phyloP scores from a whole-genome alignment of 1,140 invertebrate genomes.

The Heliconius melpomene region DNA sequence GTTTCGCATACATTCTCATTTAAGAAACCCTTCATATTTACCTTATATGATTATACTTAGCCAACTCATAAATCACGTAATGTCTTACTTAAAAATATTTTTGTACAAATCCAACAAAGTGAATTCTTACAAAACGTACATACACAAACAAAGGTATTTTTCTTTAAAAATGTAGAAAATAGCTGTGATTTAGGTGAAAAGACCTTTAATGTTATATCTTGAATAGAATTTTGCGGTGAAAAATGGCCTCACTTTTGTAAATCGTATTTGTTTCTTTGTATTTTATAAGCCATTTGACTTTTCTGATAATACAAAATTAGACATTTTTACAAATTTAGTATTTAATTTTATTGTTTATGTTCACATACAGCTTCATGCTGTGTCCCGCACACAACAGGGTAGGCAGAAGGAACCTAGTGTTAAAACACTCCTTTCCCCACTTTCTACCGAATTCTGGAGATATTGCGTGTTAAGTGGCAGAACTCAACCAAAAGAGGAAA shows the following conservation, averaged over 20 bases:
- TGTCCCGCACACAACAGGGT: no score
- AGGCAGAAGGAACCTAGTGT: no score
- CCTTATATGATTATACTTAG: background rate
- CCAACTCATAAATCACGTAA: background rate
- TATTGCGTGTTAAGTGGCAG: no score
- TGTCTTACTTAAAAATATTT: background rate
- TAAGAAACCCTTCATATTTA: no score
- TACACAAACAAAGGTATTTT: slow-evolving; percentile 2
- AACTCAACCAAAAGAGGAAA: no score
- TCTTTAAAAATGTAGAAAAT: slow-evolving; percentile 6
- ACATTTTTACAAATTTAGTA: no score
- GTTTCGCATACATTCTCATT: no score
- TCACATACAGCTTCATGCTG: no score
- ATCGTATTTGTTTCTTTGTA: slow-evolving; percentile 39
- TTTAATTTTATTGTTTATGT: no score
- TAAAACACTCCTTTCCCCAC: no score
- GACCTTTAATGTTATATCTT: slow-evolving; percentile 31
- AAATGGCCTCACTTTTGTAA: slow-evolving; percentile 45
- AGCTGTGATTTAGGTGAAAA: slow-evolving; percentile 6
- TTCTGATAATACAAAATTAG: background rate
- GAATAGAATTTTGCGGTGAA: slow-evolving; percentile 38
- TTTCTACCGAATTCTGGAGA: no score
- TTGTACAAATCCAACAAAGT: background rate
- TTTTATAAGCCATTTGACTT: slow-evolving; percentile 26
- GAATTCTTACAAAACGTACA: slow-evolving; percentile 5